A percentile compares a stretch with the other conserved stretches of the same genome.
Conservation (phyloP, 1,140 invertebrate genomes). For the Drosophila ercepeae region DNA sequence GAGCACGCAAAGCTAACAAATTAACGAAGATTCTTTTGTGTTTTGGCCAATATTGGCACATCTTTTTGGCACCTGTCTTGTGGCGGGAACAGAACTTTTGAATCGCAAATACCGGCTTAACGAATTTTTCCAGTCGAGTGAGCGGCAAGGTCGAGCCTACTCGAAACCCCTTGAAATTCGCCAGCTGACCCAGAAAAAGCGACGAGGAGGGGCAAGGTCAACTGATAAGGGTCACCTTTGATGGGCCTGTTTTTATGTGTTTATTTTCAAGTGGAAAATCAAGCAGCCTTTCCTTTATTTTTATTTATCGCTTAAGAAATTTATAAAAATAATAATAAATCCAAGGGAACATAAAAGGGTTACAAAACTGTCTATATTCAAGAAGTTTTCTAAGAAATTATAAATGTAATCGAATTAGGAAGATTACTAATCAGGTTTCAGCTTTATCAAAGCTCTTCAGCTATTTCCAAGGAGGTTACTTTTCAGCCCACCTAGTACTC, state of each 20-base stretch:
- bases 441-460: too few relatives aligned
- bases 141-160: conserved; percentile 44
- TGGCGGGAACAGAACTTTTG: conserved; percentile 24
- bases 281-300: background rate
- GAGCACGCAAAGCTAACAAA: conserved; percentile 57
- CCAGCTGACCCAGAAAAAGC: conserved; percentile 28
- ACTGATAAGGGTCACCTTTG: conserved; percentile 38
- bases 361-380: too few relatives aligned
- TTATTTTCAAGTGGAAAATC: background rate
- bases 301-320: background rate
- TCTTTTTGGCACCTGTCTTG: conserved; percentile 14
- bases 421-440: too few relatives aligned
- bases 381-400: too few relatives aligned
- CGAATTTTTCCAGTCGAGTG: conserved; percentile 59
- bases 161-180: conserved; percentile 35
- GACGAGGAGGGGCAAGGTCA: conserved; percentile 6
- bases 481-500: too few relatives aligned
- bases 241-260: background rate
- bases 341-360: too few relatives aligned
- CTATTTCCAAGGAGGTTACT: too few relatives aligned
- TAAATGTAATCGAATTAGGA: too few relatives aligned
- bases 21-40: conserved; percentile 33
- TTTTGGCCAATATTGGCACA: conserved; percentile 55
- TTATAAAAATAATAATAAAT: background rate
- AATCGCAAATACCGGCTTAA: background rate